Evolutionary conservation across 2,888 invertebrate genomes (phyloP), one percentile per base, ranked within the genome.

Genomic region (Pyrrhopygopsis socrates): DNA sequence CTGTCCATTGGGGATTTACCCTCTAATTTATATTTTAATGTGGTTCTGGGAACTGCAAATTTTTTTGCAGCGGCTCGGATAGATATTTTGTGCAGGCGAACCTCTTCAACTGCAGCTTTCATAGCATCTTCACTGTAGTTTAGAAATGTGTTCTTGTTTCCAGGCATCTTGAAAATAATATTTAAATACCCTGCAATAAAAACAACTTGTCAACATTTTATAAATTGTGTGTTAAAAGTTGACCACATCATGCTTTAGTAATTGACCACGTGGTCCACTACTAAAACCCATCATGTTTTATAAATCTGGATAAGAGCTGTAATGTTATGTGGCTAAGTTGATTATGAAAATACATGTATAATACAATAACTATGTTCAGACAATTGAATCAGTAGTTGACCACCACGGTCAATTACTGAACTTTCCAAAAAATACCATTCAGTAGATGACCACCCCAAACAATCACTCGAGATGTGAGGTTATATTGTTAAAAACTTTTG

Each of bases 61-160:
- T 90, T 92, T 87, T 91, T 92, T 88, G 92, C 88, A 84, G 92
- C 93, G 71, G 92, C 85, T 90, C 89, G 58, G 75, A 89, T 88
- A 29, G 91, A 84, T 86, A 81, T 92, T 84, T 73, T 63, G 67
- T 85, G 88, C 68, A 67, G 77, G 74, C 90, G 86, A 88, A 92
- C 91, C 82, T 88, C 89, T 45, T 90, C 81, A 78, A 91, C 91
- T 88, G 89, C 90, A 78, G 81, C 77, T 73, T 76, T 76, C 85
- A 90, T 90, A 80, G 90, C 86, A 85, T 78, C 88, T 90, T 87
- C 87, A 87, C 85, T 91, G 86, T 89, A 88, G 83, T 89, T 88
- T 86, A 84, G 76, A 70, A 91, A 89, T 84, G 85, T 74, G 82
- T 83, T 85, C 78, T 86, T 91, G 87, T 87, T 89, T 78, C 82